phyloP scores from a whole-genome alignment of 1,140 invertebrate species.

The Ruditapes philippinarum region DNA sequence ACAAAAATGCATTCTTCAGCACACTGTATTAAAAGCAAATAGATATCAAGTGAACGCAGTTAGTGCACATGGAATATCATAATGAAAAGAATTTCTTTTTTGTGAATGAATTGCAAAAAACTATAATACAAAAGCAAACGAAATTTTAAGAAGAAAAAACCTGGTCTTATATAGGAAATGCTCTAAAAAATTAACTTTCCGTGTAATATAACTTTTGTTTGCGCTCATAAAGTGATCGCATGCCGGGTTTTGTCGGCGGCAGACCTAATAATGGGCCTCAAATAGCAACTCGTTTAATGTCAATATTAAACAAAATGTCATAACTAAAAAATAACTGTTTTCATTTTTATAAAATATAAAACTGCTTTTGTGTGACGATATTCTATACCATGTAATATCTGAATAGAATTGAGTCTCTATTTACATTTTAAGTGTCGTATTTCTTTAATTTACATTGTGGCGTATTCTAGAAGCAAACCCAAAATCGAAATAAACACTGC shows the following conservation, averaged over 20 bases:
- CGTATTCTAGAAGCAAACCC: background rate
- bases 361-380: background rate
- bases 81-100: too few species aligned
- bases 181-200: slow-evolving; percentile 7
- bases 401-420: slow-evolving; percentile 21
- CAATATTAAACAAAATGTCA: slow-evolving; percentile 37
- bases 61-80: too few species aligned
- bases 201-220: background rate
- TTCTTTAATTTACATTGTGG: slow-evolving; percentile 13
- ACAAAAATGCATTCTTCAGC: too few species aligned
- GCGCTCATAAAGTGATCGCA: background rate
- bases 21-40: too few species aligned
- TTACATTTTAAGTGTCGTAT: slow-evolving; percentile 1
- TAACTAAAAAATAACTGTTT: slow-evolving; percentile 41
- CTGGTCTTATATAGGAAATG: background rate
- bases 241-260: background rate
- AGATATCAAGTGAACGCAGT: too few species aligned
- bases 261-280: background rate
- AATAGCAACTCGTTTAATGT: background rate
- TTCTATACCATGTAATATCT: background rate
- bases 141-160: too few species aligned
- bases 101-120: too few species aligned
- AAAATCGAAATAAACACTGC: background rate
- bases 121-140: too few species aligned
- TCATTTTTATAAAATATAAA: slow-evolving; percentile 39